phyloP scores from a whole-genome alignment of 2,797 vertebrate species.

The Manis javanica region DNA sequence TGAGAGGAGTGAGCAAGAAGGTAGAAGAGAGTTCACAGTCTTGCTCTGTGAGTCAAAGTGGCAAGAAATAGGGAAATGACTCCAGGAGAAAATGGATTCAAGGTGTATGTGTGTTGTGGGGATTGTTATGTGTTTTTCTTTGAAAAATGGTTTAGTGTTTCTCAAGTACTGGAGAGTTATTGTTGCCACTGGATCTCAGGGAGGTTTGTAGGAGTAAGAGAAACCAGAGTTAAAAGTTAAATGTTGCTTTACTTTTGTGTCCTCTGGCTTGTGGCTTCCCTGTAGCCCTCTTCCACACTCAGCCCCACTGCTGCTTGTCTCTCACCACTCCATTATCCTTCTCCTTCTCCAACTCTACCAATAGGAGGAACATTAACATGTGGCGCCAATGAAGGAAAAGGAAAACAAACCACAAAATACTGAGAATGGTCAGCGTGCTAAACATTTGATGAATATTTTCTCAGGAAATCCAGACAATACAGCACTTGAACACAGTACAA shows the following conservation, averaged over 20 bases:
- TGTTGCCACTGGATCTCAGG: neutral
- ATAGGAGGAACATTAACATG: no score
- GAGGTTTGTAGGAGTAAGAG: neutral
- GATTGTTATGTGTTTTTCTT: neutral
- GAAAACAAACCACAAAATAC: neutral
- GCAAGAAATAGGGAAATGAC: neutral
- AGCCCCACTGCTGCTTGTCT: accelerated
- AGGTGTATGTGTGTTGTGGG: neutral
- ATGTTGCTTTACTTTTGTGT: accelerated
- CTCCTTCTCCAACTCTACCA: neutral
- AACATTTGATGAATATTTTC: neutral
- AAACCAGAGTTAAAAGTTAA: neutral
- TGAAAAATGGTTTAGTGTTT: neutral
- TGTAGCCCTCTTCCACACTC: neutral
- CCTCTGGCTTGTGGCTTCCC: neutral
- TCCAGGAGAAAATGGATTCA: neutral
- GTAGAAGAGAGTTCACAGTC: neutral
- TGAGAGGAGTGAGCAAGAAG: neutral
- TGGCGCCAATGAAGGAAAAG: neutral
- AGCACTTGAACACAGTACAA: neutral
- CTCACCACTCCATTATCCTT: neutral
- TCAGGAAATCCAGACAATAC: neutral
- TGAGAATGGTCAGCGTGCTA: neutral
- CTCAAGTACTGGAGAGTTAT: neutral
- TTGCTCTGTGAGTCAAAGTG: neutral